Evolutionary conservation across 2,797 vertebrate genomes (phyloP), one percentile per base, ranked within the genome.

Genomic region (Acrossocheilus wenchowensis): DNA sequence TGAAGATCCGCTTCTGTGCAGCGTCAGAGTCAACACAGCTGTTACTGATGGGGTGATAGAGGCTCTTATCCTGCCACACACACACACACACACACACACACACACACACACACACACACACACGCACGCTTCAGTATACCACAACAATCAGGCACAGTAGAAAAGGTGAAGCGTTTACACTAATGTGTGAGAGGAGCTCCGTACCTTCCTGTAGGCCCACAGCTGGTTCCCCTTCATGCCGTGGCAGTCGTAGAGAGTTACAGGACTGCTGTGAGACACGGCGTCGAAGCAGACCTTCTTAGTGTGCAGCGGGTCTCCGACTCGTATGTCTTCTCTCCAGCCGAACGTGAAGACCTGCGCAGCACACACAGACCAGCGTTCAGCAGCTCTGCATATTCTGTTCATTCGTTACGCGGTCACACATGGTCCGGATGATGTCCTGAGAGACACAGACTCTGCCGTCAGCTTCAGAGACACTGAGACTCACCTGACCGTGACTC

Each of bases 161-260:
- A 3, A 1, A 60, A 60, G 6, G 39, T 41, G 39, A 54, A 54
- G 52, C 52, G 21, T 21, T 2, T 19, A 19, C 17, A 23, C 54
- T n/a, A 4, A 1, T n/a, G 54, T n/a, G n/a, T 60, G 54, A 17
- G 14, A 50, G 3, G 14, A 64, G n/a, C n/a, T 64, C n/a, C 30
- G 60, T 64, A 66, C 98, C 95, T 96, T 95, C 54, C 96, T 93
- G 91, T 99, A 99, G 91, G 95, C 95, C 98, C 98, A 99, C 81
- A 98, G 96, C 95, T 99, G 98, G 94, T 99, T 99, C 1, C 98
- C 98, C 92, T 95, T 98, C 97, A 99, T 99, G 90, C 97, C 96
- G 74, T 99, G 98, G 64, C 98, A 99, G 93, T 99, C 97, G 3
- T 97, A 99, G 86, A 99, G 96, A 0, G 97, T 99, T 87, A 99